These are phyloP conservation scores for Gymnobelideus leadbeateri DNA, from an alignment of 2,113 vertebrate genomes.

Conservation along the genomic window DNA sequence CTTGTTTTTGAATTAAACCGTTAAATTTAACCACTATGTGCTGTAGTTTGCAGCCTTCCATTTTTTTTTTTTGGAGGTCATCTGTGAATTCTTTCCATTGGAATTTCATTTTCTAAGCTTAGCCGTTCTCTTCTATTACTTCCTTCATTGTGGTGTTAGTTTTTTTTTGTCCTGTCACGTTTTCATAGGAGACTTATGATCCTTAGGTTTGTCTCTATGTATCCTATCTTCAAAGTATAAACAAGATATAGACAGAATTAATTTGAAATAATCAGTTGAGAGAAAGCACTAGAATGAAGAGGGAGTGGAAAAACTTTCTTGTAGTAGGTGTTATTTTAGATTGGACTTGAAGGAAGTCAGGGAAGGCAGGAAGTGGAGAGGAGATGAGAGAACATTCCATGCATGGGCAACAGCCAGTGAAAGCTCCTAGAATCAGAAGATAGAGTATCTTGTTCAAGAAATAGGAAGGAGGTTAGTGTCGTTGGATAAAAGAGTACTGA, in stretches of 20 bases:
- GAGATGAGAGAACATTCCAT: too few relatives aligned
- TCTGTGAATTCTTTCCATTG: background rate
- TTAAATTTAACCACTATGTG: background rate
- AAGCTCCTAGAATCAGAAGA: too few relatives aligned
- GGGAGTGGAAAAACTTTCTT: background rate
- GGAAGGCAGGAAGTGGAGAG: background rate
- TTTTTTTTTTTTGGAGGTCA: background rate
- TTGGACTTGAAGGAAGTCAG: background rate
- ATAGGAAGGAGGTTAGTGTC: too few relatives aligned
- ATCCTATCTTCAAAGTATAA: background rate
- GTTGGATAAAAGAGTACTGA: too few relatives aligned
- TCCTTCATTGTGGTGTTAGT: too few relatives aligned
- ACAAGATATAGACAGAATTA: too few relatives aligned
- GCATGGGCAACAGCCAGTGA: too few relatives aligned
- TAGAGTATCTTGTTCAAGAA: too few relatives aligned
- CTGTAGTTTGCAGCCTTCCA: background rate
- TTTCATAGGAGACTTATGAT: background rate
- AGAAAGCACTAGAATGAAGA: too few relatives aligned
- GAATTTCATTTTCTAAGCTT: background rate
- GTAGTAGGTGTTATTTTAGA: background rate
- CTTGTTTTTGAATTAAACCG: background rate
- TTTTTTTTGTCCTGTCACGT: background rate
- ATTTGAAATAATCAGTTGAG: too few relatives aligned
- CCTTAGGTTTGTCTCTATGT: too few relatives aligned
- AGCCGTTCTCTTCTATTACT: too few relatives aligned